phyloP scores from a whole-genome alignment of 2,888 invertebrate genomes.

The Rhopalosiphum nymphaeae region DNA sequence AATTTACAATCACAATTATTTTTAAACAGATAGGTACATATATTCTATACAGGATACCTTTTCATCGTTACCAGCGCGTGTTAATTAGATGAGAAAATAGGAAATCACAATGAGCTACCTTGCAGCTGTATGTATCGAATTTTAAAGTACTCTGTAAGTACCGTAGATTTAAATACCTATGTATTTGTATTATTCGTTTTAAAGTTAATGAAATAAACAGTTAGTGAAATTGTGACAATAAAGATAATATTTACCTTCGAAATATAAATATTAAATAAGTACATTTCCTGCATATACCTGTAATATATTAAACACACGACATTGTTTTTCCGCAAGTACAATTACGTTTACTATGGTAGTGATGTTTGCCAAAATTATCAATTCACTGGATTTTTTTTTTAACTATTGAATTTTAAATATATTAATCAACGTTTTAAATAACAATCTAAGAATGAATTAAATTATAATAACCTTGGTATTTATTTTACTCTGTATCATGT shows the following conservation, averaged over 20 bases:
- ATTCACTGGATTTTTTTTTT: neutral
- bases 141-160: neutral
- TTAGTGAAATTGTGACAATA: neutral
- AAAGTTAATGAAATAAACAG: neutral
- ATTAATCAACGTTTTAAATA: neutral
- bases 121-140: neutral
- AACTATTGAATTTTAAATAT: neutral
- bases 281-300: neutral
- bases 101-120: neutral
- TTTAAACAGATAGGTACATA: too few species aligned
- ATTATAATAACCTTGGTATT: constrained; percentile 1
- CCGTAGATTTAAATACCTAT: too few species aligned
- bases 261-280: neutral
- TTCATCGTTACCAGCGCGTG: too few species aligned
- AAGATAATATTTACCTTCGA: neutral
- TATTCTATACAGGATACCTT: too few species aligned
- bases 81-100: too few species aligned
- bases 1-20: too few species aligned
- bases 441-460: neutral
- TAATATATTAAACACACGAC: constrained; percentile 9
- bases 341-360: neutral
- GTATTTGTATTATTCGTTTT: neutral
- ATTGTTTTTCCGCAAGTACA: constrained; percentile 1
- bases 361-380: constrained; percentile 1
- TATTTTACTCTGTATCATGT: neutral